These are phyloP conservation scores for Myotis lucifugus DNA, from an alignment of 2,113 vertebrate species.

Conservation along the genomic window DNA sequence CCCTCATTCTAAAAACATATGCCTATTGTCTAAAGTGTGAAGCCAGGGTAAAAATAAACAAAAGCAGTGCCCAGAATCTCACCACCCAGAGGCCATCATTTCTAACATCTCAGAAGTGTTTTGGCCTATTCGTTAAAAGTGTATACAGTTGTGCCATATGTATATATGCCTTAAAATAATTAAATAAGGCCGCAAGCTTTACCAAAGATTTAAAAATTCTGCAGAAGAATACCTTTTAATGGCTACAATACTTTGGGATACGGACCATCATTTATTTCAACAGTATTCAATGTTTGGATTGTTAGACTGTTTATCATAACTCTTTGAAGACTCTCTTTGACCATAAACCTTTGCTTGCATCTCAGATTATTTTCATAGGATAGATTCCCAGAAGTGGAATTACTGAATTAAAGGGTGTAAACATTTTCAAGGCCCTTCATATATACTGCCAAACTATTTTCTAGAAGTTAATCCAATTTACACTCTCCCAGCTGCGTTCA, in stretches of 20 bases:
- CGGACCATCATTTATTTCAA: slow-evolving; percentile 54
- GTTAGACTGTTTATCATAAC: slow-evolving; percentile 52
- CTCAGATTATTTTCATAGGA: slow-evolving; percentile 72
- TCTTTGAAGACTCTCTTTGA: slow-evolving; percentile 63
- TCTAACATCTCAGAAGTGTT: background rate
- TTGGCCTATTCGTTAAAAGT: background rate
- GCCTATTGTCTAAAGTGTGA: background rate
- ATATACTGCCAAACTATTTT: slow-evolving; percentile 69
- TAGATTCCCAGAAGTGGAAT: slow-evolving; percentile 77
- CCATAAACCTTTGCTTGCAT: slow-evolving; percentile 67
- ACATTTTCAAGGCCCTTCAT: slow-evolving; percentile 72
- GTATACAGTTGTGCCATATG: background rate
- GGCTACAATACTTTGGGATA: background rate
- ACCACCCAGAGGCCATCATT: background rate
- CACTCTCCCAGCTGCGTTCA: slow-evolving; percentile 60
- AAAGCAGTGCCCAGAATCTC: background rate
- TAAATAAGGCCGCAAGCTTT: slow-evolving; percentile 6
- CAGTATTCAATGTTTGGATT: slow-evolving; percentile 34
- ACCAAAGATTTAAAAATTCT: slow-evolving; percentile 24
- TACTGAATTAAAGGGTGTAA: slow-evolving; percentile 73
- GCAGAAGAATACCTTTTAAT: slow-evolving; percentile 42
- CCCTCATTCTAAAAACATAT: background rate
- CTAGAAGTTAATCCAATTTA: slow-evolving; percentile 74
- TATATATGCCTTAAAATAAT: slow-evolving; percentile 36
- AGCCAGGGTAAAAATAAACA: slow-evolving; percentile 15